Conservation (phyloP, 2,113 vertebrate species). For the Herpetotheres cachinnans region DNA sequence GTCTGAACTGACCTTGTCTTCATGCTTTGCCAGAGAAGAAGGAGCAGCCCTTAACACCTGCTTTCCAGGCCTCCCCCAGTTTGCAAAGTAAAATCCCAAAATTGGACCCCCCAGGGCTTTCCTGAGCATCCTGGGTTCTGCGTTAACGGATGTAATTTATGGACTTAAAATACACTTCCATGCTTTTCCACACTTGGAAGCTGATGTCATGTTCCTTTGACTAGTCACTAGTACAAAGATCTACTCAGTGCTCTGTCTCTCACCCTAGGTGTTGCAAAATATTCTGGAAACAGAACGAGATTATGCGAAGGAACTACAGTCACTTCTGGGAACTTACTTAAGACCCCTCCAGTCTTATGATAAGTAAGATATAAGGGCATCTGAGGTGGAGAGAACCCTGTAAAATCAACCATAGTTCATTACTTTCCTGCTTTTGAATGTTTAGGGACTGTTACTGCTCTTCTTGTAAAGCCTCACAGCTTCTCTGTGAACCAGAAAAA, state of each 20-base stretch:
- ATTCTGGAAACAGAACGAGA: constrained; percentile 95
- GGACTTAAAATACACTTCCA: background rate
- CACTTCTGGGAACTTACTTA: constrained; percentile 87
- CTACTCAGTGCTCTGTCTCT: constrained; percentile 55
- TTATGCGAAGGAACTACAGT: constrained; percentile 93
- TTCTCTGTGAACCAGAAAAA: background rate
- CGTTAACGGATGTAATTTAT: background rate
- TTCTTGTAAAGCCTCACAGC: background rate
- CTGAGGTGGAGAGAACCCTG: background rate
- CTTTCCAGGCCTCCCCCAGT: background rate
- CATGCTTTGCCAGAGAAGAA: background rate
- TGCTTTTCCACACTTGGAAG: background rate
- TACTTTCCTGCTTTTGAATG: background rate
- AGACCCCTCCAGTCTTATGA: constrained; percentile 90
- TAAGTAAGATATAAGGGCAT: constrained; percentile 84
- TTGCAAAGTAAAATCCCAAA: background rate
- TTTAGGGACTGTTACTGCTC: background rate
- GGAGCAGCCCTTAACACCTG: background rate
- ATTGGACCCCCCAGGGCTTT: background rate
- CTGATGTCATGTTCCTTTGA: background rate
- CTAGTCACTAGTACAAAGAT: background rate
- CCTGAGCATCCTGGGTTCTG: background rate
- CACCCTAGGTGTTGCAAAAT: constrained; percentile 90
- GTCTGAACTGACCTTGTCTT: background rate
- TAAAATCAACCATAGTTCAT: background rate